Evolutionary conservation across 2,888 invertebrate genomes (phyloP), one percentile per base, ranked within the genome.

Genomic region (Halictus ligatus): DNA sequence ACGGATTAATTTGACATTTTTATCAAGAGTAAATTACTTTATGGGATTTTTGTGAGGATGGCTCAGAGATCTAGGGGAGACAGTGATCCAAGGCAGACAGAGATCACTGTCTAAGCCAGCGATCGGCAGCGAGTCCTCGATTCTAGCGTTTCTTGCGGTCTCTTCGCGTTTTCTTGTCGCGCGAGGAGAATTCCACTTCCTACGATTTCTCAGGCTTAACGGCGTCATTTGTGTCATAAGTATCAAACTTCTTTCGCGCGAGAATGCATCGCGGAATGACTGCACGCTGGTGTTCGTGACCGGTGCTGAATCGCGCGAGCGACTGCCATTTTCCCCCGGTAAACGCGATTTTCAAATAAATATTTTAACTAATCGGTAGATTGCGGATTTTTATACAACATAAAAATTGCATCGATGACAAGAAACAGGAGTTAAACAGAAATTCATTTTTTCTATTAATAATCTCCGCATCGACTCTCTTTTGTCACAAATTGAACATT

Each of bases 191-290:
- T 35, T 50, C 50, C 64, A 67, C 25, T 77, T 77, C 67, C 67
- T 64, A 67, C 29, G 13, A 46, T 67, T 77, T 77, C 60, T 76
- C 21, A 13, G 78, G 25, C 75, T 21, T 60, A 74, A 83, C 71
- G 35, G 50, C 50, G 50, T 74, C 74, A 74, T 74, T 35, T 74
- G 50, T 54, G 74, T 35, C 50, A 35, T 21, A 50, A 74, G 50
- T 29, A 21, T 54, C 74, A 48, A 74, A 71, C 29, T 29, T 15
- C 21, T 72, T 58, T 25, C 29, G 21, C 40, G 21, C 43, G 71
- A 12, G 43, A 43, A 67, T 67, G 43, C 43, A 10, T 12, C 43
- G 43, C 71, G 71, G 43, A 43, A 71, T 43, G 40, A n/a, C 43
- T 2, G 71, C 21, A 6, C 18, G 0, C n/a, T 0, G 71, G 12